A percentile compares a stretch with the other conserved stretches of the same genome.
Evolutionary conservation across 2,797 vertebrate species (phyloP).

Genomic region (Nasua narica): DNA sequence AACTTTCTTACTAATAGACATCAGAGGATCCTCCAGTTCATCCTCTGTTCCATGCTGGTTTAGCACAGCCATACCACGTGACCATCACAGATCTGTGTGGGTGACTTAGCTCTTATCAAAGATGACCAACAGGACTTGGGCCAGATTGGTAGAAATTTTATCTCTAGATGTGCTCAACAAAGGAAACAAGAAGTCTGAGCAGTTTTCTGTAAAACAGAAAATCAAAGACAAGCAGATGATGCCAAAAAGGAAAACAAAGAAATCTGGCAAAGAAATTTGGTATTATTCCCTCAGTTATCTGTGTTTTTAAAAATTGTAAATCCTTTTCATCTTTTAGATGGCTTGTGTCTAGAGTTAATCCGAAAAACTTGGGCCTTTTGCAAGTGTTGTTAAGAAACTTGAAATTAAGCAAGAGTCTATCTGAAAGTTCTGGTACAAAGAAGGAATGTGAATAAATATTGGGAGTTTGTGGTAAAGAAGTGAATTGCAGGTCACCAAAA

Average conservation of each 20-base stretch:
- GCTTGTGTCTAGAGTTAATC: background rate
- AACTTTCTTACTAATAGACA: background rate
- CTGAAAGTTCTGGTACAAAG: background rate
- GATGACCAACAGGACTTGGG: background rate
- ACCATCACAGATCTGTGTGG: background rate
- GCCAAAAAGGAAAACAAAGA: background rate
- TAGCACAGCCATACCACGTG: background rate
- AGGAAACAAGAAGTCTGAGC: background rate
- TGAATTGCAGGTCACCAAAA: background rate
- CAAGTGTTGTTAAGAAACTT: background rate
- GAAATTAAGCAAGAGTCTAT: background rate
- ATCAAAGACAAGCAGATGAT: background rate
- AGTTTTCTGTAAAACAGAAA: background rate
- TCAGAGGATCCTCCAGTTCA: background rate
- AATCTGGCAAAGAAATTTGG: background rate
- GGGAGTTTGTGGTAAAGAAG: background rate
- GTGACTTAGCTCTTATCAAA: background rate
- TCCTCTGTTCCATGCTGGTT: background rate
- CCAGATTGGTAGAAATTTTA: background rate
- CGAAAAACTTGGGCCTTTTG: background rate
- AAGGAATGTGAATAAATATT: background rate
- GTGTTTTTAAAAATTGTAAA: background rate
- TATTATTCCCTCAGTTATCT: background rate
- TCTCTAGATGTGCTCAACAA: background rate
- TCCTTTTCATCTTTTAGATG: background rate